These are phyloP conservation scores for Thecocarcelia acutangulata DNA, from an alignment of 2,888 invertebrate genomes.

Conservation along the genomic window DNA sequence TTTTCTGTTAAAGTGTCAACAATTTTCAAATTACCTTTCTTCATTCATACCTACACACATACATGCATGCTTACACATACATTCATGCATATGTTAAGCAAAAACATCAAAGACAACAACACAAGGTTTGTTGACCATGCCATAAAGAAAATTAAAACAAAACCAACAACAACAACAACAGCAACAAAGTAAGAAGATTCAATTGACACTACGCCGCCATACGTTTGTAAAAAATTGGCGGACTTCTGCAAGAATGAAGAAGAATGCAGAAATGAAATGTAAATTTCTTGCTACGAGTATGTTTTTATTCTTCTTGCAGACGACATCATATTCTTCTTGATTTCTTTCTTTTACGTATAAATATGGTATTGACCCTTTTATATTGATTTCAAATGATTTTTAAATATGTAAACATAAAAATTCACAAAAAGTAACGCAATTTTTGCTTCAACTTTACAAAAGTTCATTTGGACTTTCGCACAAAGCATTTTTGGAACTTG, in stretches of 20 bases:
- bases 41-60: too few relatives aligned
- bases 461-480: too few relatives aligned
- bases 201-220: neutral
- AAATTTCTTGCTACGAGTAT: slow-evolving; percentile 2
- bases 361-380: slow-evolving; percentile 15
- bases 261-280: slow-evolving; percentile 48
- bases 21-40: slow-evolving; percentile 2
- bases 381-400: slow-evolving; percentile 3
- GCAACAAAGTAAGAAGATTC: slow-evolving; percentile 6
- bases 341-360: neutral
- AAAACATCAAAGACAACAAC: slow-evolving; percentile 16
- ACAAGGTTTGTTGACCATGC: slow-evolving; percentile 46
- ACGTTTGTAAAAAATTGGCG: neutral
- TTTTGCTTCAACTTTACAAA: too few relatives aligned
- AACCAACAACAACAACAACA: slow-evolving; percentile 5
- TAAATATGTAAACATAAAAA: neutral
- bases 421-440: neutral
- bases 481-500: too few relatives aligned
- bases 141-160: neutral
- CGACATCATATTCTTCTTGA: neutral
- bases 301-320: neutral
- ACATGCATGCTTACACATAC: too few relatives aligned
- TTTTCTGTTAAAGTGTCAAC: slow-evolving; percentile 47
- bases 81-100: neutral
- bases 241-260: slow-evolving; percentile 49